phyloP scores from a whole-genome alignment of 2,797 vertebrate genomes.

The Echiichthys vipera region DNA sequence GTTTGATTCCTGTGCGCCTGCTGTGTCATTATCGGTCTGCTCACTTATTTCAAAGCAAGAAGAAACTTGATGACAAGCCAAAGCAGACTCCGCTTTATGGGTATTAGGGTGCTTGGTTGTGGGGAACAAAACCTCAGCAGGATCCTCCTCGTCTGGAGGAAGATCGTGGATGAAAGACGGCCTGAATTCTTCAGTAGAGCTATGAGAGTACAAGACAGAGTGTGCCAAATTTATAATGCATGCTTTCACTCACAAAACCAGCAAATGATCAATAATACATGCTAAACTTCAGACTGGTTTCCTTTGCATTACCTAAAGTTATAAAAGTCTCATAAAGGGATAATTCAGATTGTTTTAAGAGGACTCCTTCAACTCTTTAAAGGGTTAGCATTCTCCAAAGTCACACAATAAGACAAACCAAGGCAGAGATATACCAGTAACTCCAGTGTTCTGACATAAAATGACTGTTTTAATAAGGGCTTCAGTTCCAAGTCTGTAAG shows the following conservation, averaged over 20 bases:
- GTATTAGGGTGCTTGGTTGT: background rate
- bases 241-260: background rate
- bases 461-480: too few species aligned
- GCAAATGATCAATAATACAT: background rate
- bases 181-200: conserved; percentile 49
- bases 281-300: background rate
- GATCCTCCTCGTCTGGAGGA: conserved; percentile 9
- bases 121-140: conserved; percentile 29
- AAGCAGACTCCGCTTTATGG: conserved; percentile 10
- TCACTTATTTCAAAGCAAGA: conserved; percentile 7
- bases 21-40: background rate
- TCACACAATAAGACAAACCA: too few species aligned
- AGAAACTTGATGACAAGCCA: conserved; percentile 10
- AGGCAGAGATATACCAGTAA: too few species aligned
- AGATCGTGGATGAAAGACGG: conserved; percentile 36
- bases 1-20: conserved; percentile 19
- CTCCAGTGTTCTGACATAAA: too few species aligned
- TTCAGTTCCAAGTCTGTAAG: too few species aligned
- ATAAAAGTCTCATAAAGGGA: background rate
- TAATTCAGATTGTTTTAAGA: too few species aligned
- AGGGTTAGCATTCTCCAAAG: too few species aligned
- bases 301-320: background rate
- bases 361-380: too few species aligned
- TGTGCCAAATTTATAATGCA: background rate
- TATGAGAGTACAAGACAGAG: conserved; percentile 35